Conservation (phyloP, 2,888 invertebrate genomes). For the Odiellus spinosus region DNA sequence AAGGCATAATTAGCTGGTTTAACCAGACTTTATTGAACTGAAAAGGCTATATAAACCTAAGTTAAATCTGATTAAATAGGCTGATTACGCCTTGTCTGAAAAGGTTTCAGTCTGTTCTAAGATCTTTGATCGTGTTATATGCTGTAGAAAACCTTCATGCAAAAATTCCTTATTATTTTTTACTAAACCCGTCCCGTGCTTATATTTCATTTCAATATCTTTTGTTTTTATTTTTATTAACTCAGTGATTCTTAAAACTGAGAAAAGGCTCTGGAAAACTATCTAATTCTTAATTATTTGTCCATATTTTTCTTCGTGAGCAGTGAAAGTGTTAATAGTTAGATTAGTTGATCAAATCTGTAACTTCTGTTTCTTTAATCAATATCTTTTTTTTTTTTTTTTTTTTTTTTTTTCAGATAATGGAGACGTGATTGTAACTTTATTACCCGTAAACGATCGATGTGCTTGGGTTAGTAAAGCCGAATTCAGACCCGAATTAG, state of each 20-base stretch:
- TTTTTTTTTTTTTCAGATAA: constrained; percentile 43
- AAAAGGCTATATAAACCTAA: too few species aligned
- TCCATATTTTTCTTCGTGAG: background rate
- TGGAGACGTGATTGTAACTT: constrained; percentile 78
- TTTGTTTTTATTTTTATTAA: background rate
- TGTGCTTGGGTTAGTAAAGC: constrained; percentile 88
- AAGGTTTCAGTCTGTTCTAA: background rate
- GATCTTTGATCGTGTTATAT: too few species aligned
- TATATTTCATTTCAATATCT: background rate
- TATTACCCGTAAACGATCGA: constrained; percentile 69
- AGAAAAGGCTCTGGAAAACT: too few species aligned
- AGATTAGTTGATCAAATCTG: background rate
- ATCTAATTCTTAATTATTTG: too few species aligned
- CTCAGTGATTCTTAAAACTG: too few species aligned
- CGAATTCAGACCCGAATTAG: constrained; percentile 74
- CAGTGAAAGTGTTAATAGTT: background rate
- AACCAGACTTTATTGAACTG: too few species aligned
- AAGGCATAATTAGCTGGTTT: too few species aligned
- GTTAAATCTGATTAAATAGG: too few species aligned
- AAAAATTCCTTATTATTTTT: too few species aligned
- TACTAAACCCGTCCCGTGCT: too few species aligned
- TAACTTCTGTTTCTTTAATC: background rate
- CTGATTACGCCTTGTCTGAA: too few species aligned
- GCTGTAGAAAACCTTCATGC: too few species aligned
- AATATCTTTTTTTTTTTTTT: background rate